These are phyloP conservation scores for Chlorops oryzae DNA, from an alignment of 1,140 invertebrate species.

Conservation along the genomic window DNA sequence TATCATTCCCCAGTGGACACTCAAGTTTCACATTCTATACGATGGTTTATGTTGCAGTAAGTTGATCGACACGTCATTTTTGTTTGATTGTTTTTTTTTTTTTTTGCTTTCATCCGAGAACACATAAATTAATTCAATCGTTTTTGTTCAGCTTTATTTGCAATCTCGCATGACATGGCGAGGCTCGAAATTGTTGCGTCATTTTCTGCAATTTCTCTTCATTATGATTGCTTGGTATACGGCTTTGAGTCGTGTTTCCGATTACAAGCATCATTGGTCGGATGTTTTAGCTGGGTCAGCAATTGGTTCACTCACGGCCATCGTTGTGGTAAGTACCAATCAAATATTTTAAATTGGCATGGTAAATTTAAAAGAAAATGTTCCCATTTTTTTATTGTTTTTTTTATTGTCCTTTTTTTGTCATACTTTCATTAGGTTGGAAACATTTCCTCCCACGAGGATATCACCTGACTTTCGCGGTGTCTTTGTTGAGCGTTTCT, in stretches of 20 bases:
- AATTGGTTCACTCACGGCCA: constrained; percentile 53
- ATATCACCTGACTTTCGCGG: too few species aligned
- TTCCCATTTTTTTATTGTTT: too few species aligned
- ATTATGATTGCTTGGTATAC: constrained; percentile 74
- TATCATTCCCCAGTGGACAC: constrained; percentile 79
- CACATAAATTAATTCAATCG: constrained; percentile 5
- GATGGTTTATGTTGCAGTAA: constrained; percentile 74
- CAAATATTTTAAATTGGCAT: too few species aligned
- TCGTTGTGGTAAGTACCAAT: constrained; percentile 58
- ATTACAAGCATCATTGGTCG: constrained; percentile 92
- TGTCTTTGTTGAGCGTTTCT: too few species aligned
- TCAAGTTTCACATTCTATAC: constrained; percentile 75
- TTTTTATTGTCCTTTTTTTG: too few species aligned
- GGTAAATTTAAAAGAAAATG: too few species aligned
- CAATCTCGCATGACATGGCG: constrained; percentile 71
- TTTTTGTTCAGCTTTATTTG: constrained; percentile 69
- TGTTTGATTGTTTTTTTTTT: constrained; percentile 34
- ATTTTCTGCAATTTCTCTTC: constrained; percentile 67
- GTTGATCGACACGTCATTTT: constrained; percentile 40
- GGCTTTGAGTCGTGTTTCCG: constrained; percentile 77
- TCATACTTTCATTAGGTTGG: too few species aligned
- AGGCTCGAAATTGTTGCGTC: constrained; percentile 66
- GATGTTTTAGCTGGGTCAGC: constrained; percentile 57
- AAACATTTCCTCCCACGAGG: too few species aligned
- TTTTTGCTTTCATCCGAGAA: constrained; percentile 12